Evolutionary conservation across 2,888 invertebrate species (phyloP).

Genomic region (Volucella inflata): DNA sequence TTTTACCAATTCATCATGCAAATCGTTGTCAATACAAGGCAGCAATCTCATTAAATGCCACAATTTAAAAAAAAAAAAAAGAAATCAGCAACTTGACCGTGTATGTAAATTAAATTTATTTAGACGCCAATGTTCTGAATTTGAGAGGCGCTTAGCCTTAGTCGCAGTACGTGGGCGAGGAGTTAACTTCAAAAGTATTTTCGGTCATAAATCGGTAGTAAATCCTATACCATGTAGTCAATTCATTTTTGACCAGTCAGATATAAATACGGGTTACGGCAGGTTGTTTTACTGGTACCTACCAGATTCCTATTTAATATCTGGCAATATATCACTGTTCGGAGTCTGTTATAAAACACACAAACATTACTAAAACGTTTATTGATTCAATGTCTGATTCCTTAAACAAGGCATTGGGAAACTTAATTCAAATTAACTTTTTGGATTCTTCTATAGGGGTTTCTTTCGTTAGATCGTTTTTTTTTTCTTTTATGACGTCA

Average conservation of each 20-base stretch:
- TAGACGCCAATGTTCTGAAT: slow-evolving; percentile 21
- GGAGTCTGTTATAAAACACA: slow-evolving; percentile 42
- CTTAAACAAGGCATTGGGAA: slow-evolving; percentile 2
- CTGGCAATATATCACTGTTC: slow-evolving; percentile 52
- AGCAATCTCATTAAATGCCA: slow-evolving; percentile 8
- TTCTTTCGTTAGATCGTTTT: slow-evolving; percentile 32
- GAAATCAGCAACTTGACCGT: slow-evolving; percentile 1
- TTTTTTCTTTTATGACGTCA: slow-evolving; percentile 48
- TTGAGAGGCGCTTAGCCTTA: slow-evolving; percentile 13
- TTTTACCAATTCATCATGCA: slow-evolving; percentile 54
- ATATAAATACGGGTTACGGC: slow-evolving; percentile 32
- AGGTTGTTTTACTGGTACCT: slow-evolving; percentile 48
- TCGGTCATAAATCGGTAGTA: slow-evolving; percentile 59
- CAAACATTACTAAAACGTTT: slow-evolving; percentile 30
- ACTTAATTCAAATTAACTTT: slow-evolving; percentile 43
- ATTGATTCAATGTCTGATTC: slow-evolving; percentile 27
- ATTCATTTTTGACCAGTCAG: slow-evolving; percentile 53
- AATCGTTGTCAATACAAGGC: slow-evolving; percentile 41
- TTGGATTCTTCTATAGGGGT: slow-evolving; percentile 47
- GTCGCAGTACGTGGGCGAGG: slow-evolving; percentile 1
- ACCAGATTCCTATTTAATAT: slow-evolving; percentile 39
- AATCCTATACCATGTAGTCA: slow-evolving; percentile 39
- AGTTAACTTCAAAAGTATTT: slow-evolving; percentile 54
- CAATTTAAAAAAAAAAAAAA: slow-evolving; percentile 31
- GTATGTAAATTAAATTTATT: slow-evolving; percentile 55